Evolutionary conservation across 2,113 vertebrate genomes (phyloP).

Genomic region (Zonotrichia leucophrys): DNA sequence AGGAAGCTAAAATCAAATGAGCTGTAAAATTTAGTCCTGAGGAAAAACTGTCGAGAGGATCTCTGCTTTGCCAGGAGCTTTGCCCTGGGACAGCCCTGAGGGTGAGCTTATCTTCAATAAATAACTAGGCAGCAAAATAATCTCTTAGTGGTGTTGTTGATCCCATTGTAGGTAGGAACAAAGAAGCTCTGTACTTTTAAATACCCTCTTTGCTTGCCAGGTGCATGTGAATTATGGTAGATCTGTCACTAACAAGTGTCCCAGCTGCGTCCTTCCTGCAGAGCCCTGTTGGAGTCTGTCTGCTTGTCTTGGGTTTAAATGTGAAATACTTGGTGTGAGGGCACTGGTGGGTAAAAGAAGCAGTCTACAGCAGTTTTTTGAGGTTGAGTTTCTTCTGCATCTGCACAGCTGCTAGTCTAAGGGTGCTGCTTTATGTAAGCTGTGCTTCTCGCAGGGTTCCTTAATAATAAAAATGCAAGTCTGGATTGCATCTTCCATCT

Average conservation of each 20-base stretch:
- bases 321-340: not conserved
- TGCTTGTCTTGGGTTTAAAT: not conserved
- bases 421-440: constrained; percentile 1
- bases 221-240: not conserved
- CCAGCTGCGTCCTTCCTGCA: not conserved
- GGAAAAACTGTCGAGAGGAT: not conserved
- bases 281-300: not conserved
- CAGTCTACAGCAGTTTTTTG: not conserved
- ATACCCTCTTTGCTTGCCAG: not conserved
- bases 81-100: not conserved
- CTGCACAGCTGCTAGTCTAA: not conserved
- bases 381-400: not conserved
- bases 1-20: not conserved
- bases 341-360: not conserved
- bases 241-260: not conserved
- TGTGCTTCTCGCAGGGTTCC: not conserved
- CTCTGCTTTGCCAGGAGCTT: not conserved
- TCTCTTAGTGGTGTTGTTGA: not conserved
- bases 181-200: not conserved
- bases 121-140: not conserved
- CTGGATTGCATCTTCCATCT: constrained; percentile 40
- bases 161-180: not conserved
- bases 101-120: not conserved
- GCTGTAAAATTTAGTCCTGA: not conserved
- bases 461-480: constrained; percentile 12